Evolutionary conservation across 2,888 invertebrate genomes (phyloP).

Genomic region (Chrysodeixis includens): DNA sequence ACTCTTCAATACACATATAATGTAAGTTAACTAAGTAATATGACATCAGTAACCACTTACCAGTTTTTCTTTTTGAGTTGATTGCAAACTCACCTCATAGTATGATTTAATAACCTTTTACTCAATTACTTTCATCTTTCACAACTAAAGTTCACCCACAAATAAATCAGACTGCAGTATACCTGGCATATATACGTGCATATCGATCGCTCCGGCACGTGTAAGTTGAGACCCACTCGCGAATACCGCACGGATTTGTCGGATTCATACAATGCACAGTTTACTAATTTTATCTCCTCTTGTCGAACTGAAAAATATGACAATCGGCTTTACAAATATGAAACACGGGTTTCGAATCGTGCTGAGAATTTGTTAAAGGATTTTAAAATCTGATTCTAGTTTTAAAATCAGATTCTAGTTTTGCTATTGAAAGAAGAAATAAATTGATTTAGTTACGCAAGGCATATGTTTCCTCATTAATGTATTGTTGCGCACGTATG

Average conservation of each 20-base stretch:
- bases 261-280: slow-evolving; percentile 5
- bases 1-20: too few species aligned
- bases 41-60: too few species aligned
- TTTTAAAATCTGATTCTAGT: too few species aligned
- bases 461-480: too few species aligned
- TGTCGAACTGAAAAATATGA: not conserved
- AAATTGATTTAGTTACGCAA: too few species aligned
- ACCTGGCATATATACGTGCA: not conserved
- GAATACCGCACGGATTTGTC: slow-evolving; percentile 5
- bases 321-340: not conserved
- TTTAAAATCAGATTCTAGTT: too few species aligned
- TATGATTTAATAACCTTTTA: not conserved
- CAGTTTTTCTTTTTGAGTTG: too few species aligned
- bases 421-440: too few species aligned
- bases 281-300: not conserved
- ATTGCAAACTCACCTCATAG: too few species aligned
- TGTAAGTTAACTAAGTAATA: too few species aligned
- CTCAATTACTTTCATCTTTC: not conserved
- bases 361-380: not conserved
- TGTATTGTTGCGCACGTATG: too few species aligned
- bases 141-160: not conserved
- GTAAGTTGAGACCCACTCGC: not conserved
- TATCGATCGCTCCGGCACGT: slow-evolving; percentile 2
- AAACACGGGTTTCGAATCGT: too few species aligned
- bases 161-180: not conserved